phyloP scores from a whole-genome alignment of 2,113 vertebrate genomes.

The Nyctibius bracteatus region DNA sequence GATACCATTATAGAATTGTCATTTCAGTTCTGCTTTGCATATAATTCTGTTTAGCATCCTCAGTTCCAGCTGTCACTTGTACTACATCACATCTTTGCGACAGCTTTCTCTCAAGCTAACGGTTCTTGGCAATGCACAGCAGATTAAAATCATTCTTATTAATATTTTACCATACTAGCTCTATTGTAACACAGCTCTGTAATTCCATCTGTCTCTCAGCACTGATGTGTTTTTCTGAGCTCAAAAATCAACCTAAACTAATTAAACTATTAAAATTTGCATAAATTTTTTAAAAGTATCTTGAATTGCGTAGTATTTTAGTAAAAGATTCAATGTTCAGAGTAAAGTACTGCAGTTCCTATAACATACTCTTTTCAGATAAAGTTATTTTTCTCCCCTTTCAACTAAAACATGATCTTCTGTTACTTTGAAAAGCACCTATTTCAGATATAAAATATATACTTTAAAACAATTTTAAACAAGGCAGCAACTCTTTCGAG shows the following conservation, averaged over 20 bases:
- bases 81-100: background rate
- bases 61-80: slow-evolving; percentile 13
- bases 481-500: background rate
- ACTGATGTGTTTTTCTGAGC: background rate
- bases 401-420: background rate
- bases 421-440: background rate
- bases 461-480: background rate
- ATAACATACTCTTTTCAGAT: background rate
- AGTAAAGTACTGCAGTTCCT: background rate
- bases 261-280: background rate
- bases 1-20: slow-evolving; percentile 14
- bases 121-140: background rate
- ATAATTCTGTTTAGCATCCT: slow-evolving; percentile 5
- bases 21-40: slow-evolving; percentile 22
- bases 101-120: background rate
- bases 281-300: background rate
- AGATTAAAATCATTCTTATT: background rate
- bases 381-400: background rate
- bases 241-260: background rate
- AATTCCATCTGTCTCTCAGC: background rate
- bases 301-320: background rate
- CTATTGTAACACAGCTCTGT: background rate
- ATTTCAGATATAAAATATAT: background rate
- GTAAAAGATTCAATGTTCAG: background rate
- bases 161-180: background rate